Evolutionary conservation across 2,113 vertebrate species (phyloP).

Genomic region (Psittacus erithacus): DNA sequence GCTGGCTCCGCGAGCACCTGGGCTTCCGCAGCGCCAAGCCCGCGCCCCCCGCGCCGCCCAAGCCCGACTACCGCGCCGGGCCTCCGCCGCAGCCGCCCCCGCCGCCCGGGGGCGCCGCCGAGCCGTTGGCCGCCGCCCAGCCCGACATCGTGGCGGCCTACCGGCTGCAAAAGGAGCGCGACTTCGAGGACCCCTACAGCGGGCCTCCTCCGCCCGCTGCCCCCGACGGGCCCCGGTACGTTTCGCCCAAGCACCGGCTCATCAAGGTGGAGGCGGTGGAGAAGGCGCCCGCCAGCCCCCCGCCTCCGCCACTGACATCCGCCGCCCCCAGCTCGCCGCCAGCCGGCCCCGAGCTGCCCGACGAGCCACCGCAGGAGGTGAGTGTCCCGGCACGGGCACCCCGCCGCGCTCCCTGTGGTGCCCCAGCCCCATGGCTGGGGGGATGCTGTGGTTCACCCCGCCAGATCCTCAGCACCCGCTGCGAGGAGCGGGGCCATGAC

Average conservation of each 20-base stretch:
- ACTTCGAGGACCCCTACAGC: slow-evolving; percentile 96
- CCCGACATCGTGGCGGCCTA: slow-evolving; percentile 94
- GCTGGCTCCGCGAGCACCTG: too few relatives aligned
- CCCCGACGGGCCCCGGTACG: slow-evolving; percentile 79
- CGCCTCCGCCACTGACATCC: slow-evolving; percentile 24
- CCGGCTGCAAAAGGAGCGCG: slow-evolving; percentile 90
- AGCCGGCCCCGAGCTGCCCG: neutral
- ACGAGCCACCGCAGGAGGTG: slow-evolving; percentile 23
- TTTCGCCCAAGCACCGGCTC: slow-evolving; percentile 92
- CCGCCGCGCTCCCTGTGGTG: neutral
- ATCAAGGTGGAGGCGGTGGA: slow-evolving; percentile 90
- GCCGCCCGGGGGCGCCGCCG: slow-evolving; percentile 73
- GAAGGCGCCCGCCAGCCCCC: slow-evolving; percentile 77
- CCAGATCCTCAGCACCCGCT: neutral
- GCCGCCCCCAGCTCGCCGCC: neutral
- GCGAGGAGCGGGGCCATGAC: neutral
- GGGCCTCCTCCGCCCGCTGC: slow-evolving; percentile 70
- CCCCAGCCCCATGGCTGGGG: neutral
- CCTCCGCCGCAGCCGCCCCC: slow-evolving; percentile 77
- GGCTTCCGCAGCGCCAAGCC: too few relatives aligned
- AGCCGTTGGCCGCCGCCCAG: slow-evolving; percentile 78
- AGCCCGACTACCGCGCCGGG: slow-evolving; percentile 83
- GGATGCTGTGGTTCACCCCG: neutral
- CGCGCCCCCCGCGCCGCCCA: too few relatives aligned
- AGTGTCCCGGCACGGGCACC: neutral